A percentile compares a stretch with the other conserved stretches of the same genome.
Conservation (phyloP, 35 echinoderm and acorn worm genomes). For the Acanthaster planci region DNA sequence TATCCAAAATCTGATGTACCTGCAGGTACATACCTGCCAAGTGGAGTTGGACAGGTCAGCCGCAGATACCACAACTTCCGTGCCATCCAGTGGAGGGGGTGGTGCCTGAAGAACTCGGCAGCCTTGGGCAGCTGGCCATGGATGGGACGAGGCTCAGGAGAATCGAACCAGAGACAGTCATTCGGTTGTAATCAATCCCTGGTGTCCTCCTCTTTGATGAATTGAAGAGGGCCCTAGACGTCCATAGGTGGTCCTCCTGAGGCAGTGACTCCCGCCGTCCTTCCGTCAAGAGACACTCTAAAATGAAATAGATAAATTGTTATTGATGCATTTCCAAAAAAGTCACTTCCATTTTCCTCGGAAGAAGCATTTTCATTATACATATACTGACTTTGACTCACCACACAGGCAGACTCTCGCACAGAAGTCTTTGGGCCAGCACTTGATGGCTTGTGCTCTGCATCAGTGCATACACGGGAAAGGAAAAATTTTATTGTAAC, state of each 20-base stretch:
- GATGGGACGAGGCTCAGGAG: conserved; percentile 24
- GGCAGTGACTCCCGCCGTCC: conserved; percentile 53
- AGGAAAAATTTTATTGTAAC: too few relatives aligned
- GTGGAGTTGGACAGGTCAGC: conserved; percentile 36
- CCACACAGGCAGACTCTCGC: too few relatives aligned
- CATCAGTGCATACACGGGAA: too few relatives aligned
- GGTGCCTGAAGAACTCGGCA: conserved; percentile 4
- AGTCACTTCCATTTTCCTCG: too few relatives aligned
- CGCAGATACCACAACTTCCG: conserved; percentile 18
- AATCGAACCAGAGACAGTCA: conserved; percentile 49
- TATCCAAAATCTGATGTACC: conserved; percentile 47
- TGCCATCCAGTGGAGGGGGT: conserved; percentile 45
- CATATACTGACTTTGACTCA: too few relatives aligned
- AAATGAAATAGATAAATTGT: too few relatives aligned
- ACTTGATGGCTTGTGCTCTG: too few relatives aligned
- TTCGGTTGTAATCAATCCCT: conserved; percentile 28
- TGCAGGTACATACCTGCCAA: conserved; percentile 40
- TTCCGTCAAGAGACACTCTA: conserved; percentile 19
- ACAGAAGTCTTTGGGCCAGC: too few relatives aligned
- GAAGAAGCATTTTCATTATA: too few relatives aligned
- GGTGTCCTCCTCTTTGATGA: conserved; percentile 33
- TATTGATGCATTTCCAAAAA: too few relatives aligned
- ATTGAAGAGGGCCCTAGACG: conserved; percentile 50
- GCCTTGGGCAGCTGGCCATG: conserved; percentile 33
- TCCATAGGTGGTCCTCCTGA: conserved; percentile 44